A percentile compares a stretch with the other conserved stretches of the same genome.
phyloP scores from a whole-genome alignment of 2,797 vertebrate species.

The Natrix natrix region DNA sequence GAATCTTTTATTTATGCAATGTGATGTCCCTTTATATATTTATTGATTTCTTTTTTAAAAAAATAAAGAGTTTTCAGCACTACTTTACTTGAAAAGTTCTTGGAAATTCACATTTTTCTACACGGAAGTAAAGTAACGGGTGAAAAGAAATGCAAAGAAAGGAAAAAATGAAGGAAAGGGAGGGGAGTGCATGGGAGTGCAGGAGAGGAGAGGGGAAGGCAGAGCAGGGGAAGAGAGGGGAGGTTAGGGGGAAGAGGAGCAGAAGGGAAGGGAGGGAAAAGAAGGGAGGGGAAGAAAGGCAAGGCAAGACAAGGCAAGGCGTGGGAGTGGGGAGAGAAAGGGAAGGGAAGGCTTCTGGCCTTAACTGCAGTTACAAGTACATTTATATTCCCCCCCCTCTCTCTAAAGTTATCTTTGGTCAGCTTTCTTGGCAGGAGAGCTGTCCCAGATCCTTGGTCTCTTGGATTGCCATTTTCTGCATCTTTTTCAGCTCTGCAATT shows the following conservation, averaged over 20 bases:
- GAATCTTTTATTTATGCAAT: neutral
- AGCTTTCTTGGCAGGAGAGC: neutral
- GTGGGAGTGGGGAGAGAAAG: neutral
- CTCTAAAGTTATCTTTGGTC: neutral
- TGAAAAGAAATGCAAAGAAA: neutral
- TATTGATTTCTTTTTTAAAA: neutral
- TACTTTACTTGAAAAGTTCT: neutral
- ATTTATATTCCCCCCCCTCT: neutral
- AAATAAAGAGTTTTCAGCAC: neutral
- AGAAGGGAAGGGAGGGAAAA: neutral
- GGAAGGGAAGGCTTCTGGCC: neutral
- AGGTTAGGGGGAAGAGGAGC: neutral
- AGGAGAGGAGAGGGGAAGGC: neutral
- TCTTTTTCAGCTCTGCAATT: neutral
- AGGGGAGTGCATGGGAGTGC: neutral
- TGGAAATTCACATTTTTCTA: neutral
- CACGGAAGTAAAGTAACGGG: neutral
- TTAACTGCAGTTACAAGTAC: neutral
- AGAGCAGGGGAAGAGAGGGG: neutral
- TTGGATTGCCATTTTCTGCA: neutral
- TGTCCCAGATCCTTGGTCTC: neutral
- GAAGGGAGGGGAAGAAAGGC: neutral
- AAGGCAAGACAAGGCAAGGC: too few relatives aligned
- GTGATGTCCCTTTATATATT: neutral
- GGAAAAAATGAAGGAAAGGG: neutral